Conservation (phyloP, 2,888 invertebrate species). For the Aromia moschata region DNA sequence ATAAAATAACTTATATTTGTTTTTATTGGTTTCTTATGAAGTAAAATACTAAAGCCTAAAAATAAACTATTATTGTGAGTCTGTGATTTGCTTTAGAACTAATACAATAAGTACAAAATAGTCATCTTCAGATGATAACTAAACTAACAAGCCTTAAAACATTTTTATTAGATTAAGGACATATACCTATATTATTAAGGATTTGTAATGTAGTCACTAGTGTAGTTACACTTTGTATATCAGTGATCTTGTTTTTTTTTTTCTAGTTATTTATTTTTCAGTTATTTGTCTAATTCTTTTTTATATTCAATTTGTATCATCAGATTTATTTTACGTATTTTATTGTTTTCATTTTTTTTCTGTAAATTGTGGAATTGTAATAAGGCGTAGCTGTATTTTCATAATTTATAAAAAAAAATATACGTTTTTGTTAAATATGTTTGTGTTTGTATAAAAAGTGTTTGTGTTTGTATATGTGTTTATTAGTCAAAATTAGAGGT, state of each 20-base stretch:
- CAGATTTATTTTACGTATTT: not conserved
- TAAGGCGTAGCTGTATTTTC: conserved; percentile 14
- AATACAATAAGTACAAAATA: conserved; percentile 20
- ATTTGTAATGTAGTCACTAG: conserved; percentile 7
- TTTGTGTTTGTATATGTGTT: too few relatives aligned
- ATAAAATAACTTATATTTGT: too few relatives aligned
- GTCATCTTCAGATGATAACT: conserved; percentile 6
- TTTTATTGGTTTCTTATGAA: conserved; percentile 12
- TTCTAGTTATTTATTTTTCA: conserved; percentile 9
- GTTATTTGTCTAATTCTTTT: not conserved
- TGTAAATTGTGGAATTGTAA: conserved; percentile 1
- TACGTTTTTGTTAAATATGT: not conserved
- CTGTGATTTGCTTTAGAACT: conserved; percentile 22
- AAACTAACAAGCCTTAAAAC: conserved; percentile 9
- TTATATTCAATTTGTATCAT: too few relatives aligned
- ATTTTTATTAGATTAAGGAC: not conserved
- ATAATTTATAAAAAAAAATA: conserved; percentile 5
- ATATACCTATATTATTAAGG: too few relatives aligned
- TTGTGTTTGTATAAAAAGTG: too few relatives aligned
- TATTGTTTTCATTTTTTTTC: not conserved
- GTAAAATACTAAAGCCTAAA: not conserved
- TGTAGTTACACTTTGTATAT: conserved; percentile 8
- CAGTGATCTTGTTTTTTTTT: conserved; percentile 5
- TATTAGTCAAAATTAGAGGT: too few relatives aligned
- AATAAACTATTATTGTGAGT: conserved; percentile 20